Conservation (phyloP, 1,140 invertebrate genomes). For the Camponotus pennsylvanicus region DNA sequence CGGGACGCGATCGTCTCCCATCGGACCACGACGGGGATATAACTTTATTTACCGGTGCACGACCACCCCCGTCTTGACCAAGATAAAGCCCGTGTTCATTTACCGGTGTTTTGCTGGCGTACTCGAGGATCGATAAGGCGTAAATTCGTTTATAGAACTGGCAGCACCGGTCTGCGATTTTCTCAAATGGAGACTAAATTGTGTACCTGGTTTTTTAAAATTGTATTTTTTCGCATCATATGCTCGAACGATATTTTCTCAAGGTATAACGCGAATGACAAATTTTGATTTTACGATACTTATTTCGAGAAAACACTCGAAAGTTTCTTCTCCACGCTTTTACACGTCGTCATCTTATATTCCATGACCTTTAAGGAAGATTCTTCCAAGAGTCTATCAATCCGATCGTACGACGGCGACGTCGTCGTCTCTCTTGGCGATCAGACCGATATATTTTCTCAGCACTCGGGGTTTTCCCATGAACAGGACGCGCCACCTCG, state of each 20-base stretch:
- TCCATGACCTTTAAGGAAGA: slow-evolving; percentile 28
- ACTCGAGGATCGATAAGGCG: slow-evolving; percentile 49
- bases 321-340: not conserved
- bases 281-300: not conserved
- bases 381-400: slow-evolving; percentile 42
- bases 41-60: slow-evolving; percentile 79
- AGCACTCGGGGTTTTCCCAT: slow-evolving; percentile 70
- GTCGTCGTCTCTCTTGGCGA: slow-evolving; percentile 37
- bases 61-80: slow-evolving; percentile 55
- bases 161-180: not conserved
- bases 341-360: not conserved
- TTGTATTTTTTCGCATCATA: not conserved
- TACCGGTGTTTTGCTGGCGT: slow-evolving; percentile 27
- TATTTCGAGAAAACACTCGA: not conserved
- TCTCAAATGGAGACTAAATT: not conserved
- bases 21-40: slow-evolving; percentile 76
- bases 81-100: slow-evolving; percentile 54
- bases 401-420: slow-evolving; percentile 43
- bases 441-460: slow-evolving; percentile 75
- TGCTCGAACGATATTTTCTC: not conserved
- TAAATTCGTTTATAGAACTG: slow-evolving; percentile 26
- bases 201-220: not conserved
- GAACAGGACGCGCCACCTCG: slow-evolving; percentile 61
- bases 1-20: slow-evolving; percentile 49
- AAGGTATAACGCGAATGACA: not conserved